phyloP scores from a whole-genome alignment of 2,888 invertebrate genomes.

The Pheosia tremula region DNA sequence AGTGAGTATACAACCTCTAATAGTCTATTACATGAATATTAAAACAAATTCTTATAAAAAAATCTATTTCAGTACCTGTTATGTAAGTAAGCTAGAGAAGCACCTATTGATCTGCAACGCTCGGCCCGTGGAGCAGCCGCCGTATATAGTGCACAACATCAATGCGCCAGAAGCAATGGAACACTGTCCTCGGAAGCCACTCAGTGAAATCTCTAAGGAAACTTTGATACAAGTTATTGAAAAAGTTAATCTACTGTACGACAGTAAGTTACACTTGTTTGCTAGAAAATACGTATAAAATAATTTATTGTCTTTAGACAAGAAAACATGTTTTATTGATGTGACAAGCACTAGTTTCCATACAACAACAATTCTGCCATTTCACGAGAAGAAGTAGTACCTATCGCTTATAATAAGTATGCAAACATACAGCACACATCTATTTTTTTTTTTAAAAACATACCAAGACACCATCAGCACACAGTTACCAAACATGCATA shows the following conservation, averaged over 20 bases:
- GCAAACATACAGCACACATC: no score
- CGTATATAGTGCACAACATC: constrained; percentile 84
- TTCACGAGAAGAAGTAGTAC: no score
- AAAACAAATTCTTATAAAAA: not conserved
- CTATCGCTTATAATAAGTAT: no score
- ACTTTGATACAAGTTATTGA: constrained; percentile 58
- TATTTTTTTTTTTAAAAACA: no score
- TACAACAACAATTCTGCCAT: no score
- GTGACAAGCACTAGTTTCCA: no score
- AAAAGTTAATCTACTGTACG: constrained; percentile 70
- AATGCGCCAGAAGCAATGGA: constrained; percentile 55
- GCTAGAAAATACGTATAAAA: not conserved
- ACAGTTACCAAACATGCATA: no score
- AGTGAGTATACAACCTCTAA: constrained; percentile 78
- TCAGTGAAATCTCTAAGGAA: constrained; percentile 58
- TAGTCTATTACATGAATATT: not conserved
- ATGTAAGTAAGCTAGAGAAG: constrained; percentile 86
- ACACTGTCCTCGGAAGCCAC: constrained; percentile 45
- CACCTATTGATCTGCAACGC: constrained; percentile 91
- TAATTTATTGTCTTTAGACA: no score
- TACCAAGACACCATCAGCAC: no score
- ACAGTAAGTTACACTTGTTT: constrained; percentile 59
- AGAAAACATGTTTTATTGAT: no score
- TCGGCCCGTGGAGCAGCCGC: constrained; percentile 73
- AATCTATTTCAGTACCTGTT: constrained; percentile 85